Evolutionary conservation across 1,140 invertebrate species (phyloP).

Genomic region (Forficula auricularia): DNA sequence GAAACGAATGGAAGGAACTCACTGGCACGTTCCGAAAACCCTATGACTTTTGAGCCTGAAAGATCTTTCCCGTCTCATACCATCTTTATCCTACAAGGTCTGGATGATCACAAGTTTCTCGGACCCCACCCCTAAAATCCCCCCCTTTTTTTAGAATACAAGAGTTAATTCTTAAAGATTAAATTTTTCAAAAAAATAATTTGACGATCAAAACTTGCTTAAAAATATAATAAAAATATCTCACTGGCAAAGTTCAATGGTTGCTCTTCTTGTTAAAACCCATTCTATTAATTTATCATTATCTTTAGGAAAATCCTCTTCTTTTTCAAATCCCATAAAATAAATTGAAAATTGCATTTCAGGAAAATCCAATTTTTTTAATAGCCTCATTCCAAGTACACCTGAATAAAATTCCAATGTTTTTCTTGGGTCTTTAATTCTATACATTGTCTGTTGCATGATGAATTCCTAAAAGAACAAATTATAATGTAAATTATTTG

Average conservation of each 20-base stretch:
- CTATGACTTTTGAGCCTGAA: no score
- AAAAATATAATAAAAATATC: no score
- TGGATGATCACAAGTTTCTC: no score
- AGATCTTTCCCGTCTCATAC: no score
- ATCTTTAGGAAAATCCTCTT: conserved; percentile 52
- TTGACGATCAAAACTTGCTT: no score
- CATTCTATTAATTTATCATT: conserved; percentile 47
- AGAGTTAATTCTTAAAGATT: no score
- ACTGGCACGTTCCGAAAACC: no score
- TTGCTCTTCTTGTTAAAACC: conserved; percentile 69
- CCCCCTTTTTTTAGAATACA: no score
- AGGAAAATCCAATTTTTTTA: conserved; percentile 78
- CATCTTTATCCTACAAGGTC: no score
- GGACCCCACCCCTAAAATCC: no score
- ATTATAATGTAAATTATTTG: conserved; percentile 2
- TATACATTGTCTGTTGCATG: conserved; percentile 91
- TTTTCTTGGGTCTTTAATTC: conserved; percentile 76
- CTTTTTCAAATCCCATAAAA: conserved; percentile 81
- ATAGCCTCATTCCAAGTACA: conserved; percentile 74
- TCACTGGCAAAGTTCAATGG: conserved; percentile 87
- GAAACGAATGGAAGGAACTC: no score
- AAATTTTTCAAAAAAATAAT: no score
- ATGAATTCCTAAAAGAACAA: conserved; percentile 50
- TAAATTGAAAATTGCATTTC: conserved; percentile 80
- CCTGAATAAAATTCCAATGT: conserved; percentile 80